A percentile compares a stretch with the other conserved stretches of the same genome.
Conservation (phyloP, 30 jellyfish, hydroid and myxozoan species). For the Aurelia coerulea region DNA sequence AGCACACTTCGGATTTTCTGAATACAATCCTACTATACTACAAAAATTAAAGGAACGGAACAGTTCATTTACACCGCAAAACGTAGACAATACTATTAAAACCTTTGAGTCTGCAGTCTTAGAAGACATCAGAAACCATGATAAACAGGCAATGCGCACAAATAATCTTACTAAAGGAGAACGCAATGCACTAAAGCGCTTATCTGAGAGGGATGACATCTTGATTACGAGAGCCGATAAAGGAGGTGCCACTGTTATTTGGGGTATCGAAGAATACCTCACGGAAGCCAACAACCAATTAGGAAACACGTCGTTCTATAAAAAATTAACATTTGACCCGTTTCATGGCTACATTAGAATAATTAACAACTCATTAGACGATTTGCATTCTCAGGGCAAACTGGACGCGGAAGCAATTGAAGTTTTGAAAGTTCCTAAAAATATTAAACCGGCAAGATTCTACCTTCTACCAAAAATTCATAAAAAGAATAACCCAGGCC, state of each 20-base stretch:
- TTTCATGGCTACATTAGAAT: neutral
- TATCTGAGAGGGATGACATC: conserved; percentile 10
- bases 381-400: neutral
- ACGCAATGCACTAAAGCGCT: neutral
- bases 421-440: neutral
- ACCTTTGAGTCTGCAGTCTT: conserved; percentile 21
- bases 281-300: conserved; percentile 17
- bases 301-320: conserved; percentile 1
- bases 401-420: neutral
- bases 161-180: conserved; percentile 3
- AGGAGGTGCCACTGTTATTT: conserved; percentile 23
- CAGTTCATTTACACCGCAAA: conserved; percentile 5
- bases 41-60: conserved; percentile 3
- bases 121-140: conserved; percentile 1
- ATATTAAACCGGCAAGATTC: conserved; percentile 17
- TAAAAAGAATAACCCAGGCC: no score
- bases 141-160: neutral
- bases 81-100: neutral
- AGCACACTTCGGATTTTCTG: no score
- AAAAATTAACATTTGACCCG: neutral
- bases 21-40: neutral
- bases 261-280: conserved; percentile 37
- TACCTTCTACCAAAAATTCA: conserved; percentile 36
- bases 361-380: neutral
- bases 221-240: conserved; percentile 26